phyloP scores from a whole-genome alignment of 2,113 vertebrate species.

The rat (Rattus norvegicus) region DNA sequence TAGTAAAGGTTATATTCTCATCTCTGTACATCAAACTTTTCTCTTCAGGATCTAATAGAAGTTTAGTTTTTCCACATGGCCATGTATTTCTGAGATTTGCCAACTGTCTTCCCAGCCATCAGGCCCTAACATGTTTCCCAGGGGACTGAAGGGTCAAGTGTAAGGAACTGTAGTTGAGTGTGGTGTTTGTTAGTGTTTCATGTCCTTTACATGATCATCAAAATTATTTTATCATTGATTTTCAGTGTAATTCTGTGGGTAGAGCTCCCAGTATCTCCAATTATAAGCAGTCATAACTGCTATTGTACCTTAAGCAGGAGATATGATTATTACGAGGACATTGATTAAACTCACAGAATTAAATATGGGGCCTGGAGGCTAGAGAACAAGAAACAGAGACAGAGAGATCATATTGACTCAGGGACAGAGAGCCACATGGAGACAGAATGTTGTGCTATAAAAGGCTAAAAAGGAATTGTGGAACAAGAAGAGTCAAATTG shows the following conservation, averaged over 20 bases:
- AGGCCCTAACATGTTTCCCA: not conserved
- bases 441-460: not conserved
- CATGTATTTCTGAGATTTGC: not conserved
- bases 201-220: not conserved
- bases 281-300: not conserved
- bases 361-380: not conserved
- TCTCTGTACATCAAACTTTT: not conserved
- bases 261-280: not conserved
- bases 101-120: not conserved
- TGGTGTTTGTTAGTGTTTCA: not conserved
- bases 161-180: no score
- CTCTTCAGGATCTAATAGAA: not conserved
- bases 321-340: not conserved
- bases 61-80: not conserved
- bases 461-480: not conserved
- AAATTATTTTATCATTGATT: not conserved
- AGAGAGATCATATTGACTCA: not conserved
- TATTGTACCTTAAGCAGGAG: not conserved
- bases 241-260: not conserved
- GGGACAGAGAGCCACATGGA: not conserved
- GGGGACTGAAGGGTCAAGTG: not conserved
- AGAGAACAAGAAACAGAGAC: not conserved
- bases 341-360: not conserved
- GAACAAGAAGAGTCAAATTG: not conserved
- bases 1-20: not conserved